These are phyloP conservation scores for Epirrhoe alternata DNA, from an alignment of 2,888 invertebrate species.

Conservation along the genomic window DNA sequence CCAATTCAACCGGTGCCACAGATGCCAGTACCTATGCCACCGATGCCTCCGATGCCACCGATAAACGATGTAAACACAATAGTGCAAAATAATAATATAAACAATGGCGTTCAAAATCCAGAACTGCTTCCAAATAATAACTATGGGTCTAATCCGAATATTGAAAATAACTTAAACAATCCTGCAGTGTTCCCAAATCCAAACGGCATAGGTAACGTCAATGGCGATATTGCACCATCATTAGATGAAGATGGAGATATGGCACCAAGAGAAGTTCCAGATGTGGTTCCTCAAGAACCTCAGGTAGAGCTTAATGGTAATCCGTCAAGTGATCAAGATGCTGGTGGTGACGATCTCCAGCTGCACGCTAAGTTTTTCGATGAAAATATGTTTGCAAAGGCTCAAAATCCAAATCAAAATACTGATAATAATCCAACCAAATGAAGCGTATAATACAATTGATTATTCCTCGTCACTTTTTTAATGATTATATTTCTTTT, in stretches of 20 bases:
- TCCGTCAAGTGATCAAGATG: background rate
- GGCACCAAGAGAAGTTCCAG: background rate
- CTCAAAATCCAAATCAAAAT: background rate
- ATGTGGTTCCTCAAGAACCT: background rate
- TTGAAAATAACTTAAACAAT: background rate
- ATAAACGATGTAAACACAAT: background rate
- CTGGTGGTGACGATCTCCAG: background rate
- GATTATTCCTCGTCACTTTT: too few species aligned
- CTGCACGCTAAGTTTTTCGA: slow-evolving; percentile 3
- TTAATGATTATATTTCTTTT: too few species aligned
- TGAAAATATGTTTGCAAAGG: slow-evolving; percentile 4
- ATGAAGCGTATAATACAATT: too few species aligned
- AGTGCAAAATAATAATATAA: background rate
- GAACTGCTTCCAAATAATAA: background rate
- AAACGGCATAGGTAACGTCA: background rate
- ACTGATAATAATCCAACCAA: background rate
- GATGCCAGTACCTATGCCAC: too few species aligned
- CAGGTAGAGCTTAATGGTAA: background rate
- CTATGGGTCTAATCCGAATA: background rate
- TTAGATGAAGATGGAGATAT: background rate
- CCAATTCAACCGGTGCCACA: background rate
- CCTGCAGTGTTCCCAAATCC: background rate
- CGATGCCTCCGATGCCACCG: too few species aligned
- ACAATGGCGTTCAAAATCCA: background rate
- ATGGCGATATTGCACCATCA: background rate